phyloP scores from a whole-genome alignment of 2,113 vertebrate genomes.

The Mionectes macconnelli region DNA sequence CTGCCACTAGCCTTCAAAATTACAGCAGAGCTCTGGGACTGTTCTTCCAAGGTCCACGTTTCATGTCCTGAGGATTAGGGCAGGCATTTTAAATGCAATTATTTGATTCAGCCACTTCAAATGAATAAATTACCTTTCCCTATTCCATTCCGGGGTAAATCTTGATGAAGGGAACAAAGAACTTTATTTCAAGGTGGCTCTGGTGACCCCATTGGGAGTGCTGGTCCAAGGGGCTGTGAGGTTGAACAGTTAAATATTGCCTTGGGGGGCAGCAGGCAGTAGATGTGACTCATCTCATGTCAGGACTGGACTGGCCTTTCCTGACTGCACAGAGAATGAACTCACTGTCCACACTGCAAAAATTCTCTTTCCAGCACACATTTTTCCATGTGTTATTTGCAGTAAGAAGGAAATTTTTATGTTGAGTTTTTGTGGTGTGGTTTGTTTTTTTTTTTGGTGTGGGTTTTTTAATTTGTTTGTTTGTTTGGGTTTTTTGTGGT shows the following conservation, averaged over 20 bases:
- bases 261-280: neutral
- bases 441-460: neutral
- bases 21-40: neutral
- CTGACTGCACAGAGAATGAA: neutral
- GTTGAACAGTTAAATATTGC: neutral
- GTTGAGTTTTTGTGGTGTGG: neutral
- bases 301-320: neutral
- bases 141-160: neutral
- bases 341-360: neutral
- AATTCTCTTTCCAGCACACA: neutral
- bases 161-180: neutral
- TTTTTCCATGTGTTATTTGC: neutral
- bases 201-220: neutral
- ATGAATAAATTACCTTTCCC: conserved; percentile 11
- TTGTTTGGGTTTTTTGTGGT: neutral
- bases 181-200: neutral
- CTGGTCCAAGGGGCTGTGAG: neutral
- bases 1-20: neutral
- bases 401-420: neutral
- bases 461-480: no score
- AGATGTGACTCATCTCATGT: neutral
- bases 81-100: neutral
- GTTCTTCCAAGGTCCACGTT: neutral
- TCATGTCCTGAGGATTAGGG: neutral
- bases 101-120: neutral